Conservation (phyloP, 2,888 invertebrate genomes). For the Nasonovia ribisnigri region DNA sequence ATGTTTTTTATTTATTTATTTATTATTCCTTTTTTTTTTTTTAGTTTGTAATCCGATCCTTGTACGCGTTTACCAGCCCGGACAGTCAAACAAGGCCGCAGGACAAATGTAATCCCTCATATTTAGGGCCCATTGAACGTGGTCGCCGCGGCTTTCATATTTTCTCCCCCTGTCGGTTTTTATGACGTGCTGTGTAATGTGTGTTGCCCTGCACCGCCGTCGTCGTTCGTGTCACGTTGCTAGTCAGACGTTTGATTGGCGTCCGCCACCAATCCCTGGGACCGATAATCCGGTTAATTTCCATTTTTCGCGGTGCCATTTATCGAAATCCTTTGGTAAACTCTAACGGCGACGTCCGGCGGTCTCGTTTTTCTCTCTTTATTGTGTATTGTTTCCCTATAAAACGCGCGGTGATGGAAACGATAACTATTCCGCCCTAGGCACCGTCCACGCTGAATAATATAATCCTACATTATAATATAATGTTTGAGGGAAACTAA, state of each 20-base stretch:
- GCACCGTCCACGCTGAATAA: not conserved
- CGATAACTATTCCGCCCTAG: not conserved
- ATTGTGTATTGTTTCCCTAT: not conserved
- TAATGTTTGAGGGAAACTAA: not conserved
- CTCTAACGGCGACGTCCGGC: not conserved
- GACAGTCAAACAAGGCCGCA: constrained; percentile 56
- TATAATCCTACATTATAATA: not conserved
- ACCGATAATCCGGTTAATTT: constrained; percentile 56
- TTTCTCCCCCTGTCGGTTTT: not conserved
- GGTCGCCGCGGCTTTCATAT: not conserved
- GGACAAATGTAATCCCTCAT: constrained; percentile 59
- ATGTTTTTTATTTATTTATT: not conserved
- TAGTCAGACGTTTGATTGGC: constrained; percentile 50
- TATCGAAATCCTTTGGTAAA: not conserved
- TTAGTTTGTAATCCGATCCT: constrained; percentile 54
- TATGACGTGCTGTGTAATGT: not conserved
- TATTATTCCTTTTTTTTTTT: not conserved
- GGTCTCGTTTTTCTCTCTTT: constrained; percentile 2
- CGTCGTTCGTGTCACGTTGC: not conserved
- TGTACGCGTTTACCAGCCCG: constrained; percentile 37
- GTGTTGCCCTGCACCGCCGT: not conserved
- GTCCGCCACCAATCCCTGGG: constrained; percentile 20
- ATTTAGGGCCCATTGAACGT: constrained; percentile 24
- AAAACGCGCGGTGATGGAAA: not conserved
- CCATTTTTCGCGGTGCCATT: constrained; percentile 29